Base-by-base conservation (phyloP, 2,797 vertebrate genomes). In the Hippopotamyrus pictus region DNA sequence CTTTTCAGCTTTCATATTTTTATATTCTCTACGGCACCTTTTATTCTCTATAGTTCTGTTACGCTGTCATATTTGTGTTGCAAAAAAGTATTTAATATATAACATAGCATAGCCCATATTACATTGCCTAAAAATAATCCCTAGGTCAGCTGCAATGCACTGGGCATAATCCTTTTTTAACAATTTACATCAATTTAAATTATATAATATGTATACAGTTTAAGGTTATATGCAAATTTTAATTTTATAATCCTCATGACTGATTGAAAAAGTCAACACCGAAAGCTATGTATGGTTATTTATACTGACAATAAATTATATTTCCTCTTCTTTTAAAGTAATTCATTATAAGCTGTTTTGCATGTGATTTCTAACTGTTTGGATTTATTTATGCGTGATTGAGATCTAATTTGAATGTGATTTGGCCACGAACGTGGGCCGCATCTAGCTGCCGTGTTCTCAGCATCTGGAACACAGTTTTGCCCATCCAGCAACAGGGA, bases 381-480 rank as follows among this genome's bases (percentile, higher is more conserved):
- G 29, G 83, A 85, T 50, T 5, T 25, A 86, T 86, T 86, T 54
- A 54, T 86, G 33, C 2, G 50, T 86, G 85, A 86, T 86, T 86
- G 53, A 33, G 50, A 33, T 86, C 50, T 86, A 86, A 86, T 86
- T 19, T 86, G 50, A 57, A 50, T 86, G 25, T 37, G 85, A 57
- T 57, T 50, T 22, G 41, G 46, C 41, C 50, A 93, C 90, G 91
- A 93, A 92, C 94, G 94, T 96, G 96, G 97, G 96, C 95, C 97
- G 96, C 96, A 96, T 96, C 96, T 94, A 96, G 96, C 95, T 95
- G 96, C 95, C 96, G 95, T 97, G 97, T 97, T 97, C 97, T 98
- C 97, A 97, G 97, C 97, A 97, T 96, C 97, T 97, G 97, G 96
- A 92, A 97, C 98, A 98, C 98, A 97, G 98, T 98, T 98, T 96